phyloP scores from a whole-genome alignment of 1,140 invertebrate genomes.

The Euura saliciscinereae region DNA sequence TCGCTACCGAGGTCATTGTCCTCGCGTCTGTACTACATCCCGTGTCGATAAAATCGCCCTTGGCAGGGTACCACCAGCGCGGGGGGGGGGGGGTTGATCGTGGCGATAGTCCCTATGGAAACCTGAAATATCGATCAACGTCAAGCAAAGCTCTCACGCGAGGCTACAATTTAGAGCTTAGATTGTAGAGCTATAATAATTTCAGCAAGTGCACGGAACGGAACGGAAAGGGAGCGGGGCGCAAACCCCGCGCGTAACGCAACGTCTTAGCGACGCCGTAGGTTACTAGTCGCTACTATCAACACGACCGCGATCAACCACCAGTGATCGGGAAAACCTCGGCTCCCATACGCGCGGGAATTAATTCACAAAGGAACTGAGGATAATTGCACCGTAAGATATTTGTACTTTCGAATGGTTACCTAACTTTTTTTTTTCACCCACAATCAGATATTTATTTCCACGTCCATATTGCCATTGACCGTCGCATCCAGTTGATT shows the following conservation, averaged over 20 bases:
- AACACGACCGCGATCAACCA: constrained; percentile 32
- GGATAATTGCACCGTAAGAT: too few relatives aligned
- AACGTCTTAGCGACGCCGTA: constrained; percentile 9
- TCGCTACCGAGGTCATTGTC: constrained; percentile 44
- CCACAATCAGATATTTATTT: too few relatives aligned
- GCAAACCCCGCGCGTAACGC: not conserved
- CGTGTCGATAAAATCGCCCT: constrained; percentile 46
- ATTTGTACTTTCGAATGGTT: too few relatives aligned
- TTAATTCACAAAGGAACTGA: too few relatives aligned
- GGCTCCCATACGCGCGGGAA: too few relatives aligned
- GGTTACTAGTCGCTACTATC: constrained; percentile 39
- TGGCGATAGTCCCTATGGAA: constrained; percentile 48
- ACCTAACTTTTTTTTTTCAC: too few relatives aligned
- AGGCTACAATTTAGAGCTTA: not conserved
- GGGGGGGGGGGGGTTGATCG: constrained; percentile 25
- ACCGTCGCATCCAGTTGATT: too few relatives aligned
- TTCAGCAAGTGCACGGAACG: constrained; percentile 13
- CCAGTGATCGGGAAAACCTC: not conserved
- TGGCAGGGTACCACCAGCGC: constrained; percentile 23
- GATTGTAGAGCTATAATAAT: not conserved
- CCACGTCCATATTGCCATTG: too few relatives aligned
- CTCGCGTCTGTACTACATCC: constrained; percentile 10
- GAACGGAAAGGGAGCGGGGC: not conserved
- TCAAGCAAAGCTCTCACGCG: not conserved
- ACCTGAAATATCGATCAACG: constrained; percentile 20